A percentile compares a stretch with the other conserved stretches of the same genome.
Evolutionary conservation across 2,113 vertebrate genomes (phyloP).

Genomic region (Tragulus kanchil): DNA sequence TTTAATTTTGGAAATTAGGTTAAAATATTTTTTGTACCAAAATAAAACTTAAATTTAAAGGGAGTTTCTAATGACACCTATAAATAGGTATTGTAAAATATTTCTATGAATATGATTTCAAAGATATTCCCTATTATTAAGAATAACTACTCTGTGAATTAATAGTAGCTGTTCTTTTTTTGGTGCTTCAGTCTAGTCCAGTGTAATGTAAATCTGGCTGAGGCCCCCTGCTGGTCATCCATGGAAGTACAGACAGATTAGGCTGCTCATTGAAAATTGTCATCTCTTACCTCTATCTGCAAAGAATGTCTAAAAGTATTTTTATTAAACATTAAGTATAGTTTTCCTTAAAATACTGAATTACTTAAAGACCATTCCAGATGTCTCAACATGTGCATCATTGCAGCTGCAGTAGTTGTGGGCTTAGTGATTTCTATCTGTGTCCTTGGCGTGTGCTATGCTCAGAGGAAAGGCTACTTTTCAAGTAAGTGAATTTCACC

Average conservation of each 20-base stretch:
- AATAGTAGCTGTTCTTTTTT: neutral
- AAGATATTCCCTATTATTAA: neutral
- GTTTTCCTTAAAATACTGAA: slow-evolving; percentile 46
- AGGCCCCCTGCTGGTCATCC: slow-evolving; percentile 77
- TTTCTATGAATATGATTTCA: slow-evolving; percentile 35
- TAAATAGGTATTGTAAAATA: slow-evolving; percentile 13
- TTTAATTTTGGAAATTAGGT: slow-evolving; percentile 53
- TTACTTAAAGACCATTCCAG: slow-evolving; percentile 84
- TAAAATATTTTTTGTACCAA: slow-evolving; percentile 30
- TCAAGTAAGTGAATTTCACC: slow-evolving; percentile 78
- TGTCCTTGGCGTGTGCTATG: slow-evolving; percentile 93
- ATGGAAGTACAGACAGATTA: slow-evolving; percentile 50
- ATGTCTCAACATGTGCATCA: slow-evolving; percentile 92
- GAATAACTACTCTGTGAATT: slow-evolving; percentile 32
- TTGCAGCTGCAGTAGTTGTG: slow-evolving; percentile 89
- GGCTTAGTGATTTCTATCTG: slow-evolving; percentile 89
- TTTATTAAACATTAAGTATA: neutral
- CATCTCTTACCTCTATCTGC: neutral
- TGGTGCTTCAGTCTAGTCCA: neutral
- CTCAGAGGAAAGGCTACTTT: slow-evolving; percentile 92
- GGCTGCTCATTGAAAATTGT: neutral
- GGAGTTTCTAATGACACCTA: neutral
- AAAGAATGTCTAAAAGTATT: neutral
- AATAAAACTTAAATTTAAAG: slow-evolving; percentile 63
- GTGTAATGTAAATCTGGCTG: neutral